Conservation (phyloP, 2,797 vertebrate species). For the Silurus lanzhouensis region DNA sequence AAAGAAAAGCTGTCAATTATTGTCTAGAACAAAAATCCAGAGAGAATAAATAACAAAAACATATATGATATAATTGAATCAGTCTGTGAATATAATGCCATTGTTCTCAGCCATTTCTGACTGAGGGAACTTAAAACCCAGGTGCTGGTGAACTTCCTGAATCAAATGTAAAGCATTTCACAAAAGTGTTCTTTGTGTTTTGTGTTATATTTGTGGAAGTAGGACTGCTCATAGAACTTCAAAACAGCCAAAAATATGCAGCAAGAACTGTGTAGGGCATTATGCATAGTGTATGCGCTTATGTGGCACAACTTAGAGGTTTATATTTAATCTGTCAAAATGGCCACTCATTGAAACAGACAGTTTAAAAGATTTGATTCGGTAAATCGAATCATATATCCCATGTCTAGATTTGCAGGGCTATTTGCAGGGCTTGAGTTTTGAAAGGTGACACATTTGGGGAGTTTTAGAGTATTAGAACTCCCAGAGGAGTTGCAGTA, state of each 20-base stretch:
- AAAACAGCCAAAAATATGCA: neutral
- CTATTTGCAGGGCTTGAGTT: neutral
- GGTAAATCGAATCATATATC: neutral
- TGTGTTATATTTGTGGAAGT: neutral
- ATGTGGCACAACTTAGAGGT: neutral
- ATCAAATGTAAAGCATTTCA: neutral
- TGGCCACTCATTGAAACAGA: neutral
- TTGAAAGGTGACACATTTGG: neutral
- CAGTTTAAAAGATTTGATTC: neutral
- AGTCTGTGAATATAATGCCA: neutral
- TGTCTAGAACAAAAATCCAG: neutral
- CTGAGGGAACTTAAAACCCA: neutral
- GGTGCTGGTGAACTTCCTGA: neutral
- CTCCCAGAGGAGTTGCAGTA: neutral
- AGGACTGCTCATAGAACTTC: neutral
- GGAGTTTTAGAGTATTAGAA: neutral
- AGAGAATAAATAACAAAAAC: neutral
- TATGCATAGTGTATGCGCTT: neutral
- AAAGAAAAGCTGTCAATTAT: neutral
- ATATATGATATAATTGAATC: neutral
- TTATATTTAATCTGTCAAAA: conserved; percentile 4
- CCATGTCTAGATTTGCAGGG: neutral
- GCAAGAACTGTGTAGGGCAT: neutral
- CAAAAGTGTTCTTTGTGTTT: neutral
- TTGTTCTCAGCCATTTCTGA: neutral